Percentiles rank a stretch among this genome's conserved stretches.
Conservation (phyloP, 2,113 vertebrate species). For the Eublepharis macularius region DNA sequence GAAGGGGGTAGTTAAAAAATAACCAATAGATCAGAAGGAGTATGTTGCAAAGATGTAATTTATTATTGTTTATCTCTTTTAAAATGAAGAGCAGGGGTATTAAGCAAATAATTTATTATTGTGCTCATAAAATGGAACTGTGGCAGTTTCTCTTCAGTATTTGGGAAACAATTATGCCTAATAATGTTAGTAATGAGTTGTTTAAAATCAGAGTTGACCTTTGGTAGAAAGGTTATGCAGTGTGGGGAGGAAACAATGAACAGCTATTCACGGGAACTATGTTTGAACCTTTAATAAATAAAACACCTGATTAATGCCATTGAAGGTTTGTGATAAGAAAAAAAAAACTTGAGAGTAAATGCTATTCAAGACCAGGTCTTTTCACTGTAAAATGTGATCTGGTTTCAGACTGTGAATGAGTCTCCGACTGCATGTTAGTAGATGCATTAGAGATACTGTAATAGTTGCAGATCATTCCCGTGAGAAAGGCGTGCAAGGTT, state of each 20-base stretch:
- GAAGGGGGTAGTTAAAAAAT: neutral
- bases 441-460: conserved; percentile 77
- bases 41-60: neutral
- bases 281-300: conserved; percentile 72
- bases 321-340: conserved; percentile 79
- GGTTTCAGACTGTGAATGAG: conserved; percentile 81
- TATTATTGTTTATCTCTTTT: neutral
- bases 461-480: conserved; percentile 75
- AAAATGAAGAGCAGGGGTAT: neutral
- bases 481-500: conserved; percentile 76
- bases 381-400: conserved; percentile 82
- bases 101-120: neutral
- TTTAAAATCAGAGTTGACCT: conserved; percentile 3
- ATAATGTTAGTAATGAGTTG: neutral
- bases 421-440: conserved; percentile 72
- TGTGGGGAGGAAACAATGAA: conserved; percentile 23
- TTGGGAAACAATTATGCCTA: neutral
- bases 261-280: conserved; percentile 59
- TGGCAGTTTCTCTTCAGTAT: neutral
- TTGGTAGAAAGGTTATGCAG: neutral
- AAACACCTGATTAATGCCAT: conserved; percentile 67
- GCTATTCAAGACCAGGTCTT: conserved; percentile 78
- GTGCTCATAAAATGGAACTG: neutral
- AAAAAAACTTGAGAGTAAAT: conserved; percentile 79
- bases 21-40: too few relatives aligned